Base-by-base conservation (phyloP, 2,888 invertebrate genomes). In the Odontocolon sp. region DNA sequence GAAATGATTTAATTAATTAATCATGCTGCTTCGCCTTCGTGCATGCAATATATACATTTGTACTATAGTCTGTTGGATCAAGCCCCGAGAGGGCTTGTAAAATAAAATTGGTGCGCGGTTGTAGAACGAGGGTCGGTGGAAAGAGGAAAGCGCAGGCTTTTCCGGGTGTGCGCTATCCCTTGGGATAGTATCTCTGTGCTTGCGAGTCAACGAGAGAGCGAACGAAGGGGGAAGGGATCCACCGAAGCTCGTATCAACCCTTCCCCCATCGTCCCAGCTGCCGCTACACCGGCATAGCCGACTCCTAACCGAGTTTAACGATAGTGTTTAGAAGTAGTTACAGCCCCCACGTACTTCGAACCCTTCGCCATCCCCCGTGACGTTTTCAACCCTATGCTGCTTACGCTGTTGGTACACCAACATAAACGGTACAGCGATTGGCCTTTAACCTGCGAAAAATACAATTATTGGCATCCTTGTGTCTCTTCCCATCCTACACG, bases 301-400 rank as follows among this genome's bases (percentile, higher is more conserved):
- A 69, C 63, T 69, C 47, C 71, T 72, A 75, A 64, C 71, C 40
- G 72, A 70, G 77, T 74, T 79, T 72, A 77, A 71, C 79, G 77
- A 79, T 61, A 68, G 74, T 79, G 71, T 77, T 79, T 79, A 75
- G 74, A 77, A 77, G 77, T 79, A 54, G 80, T 80, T 77, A 78
- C 75, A 56, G 63, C 38, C 47, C n/a, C 40, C 42, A 31, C 66
- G 57, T 61, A 66, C 70, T 66, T 66, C 23, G 40, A 9, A 16
- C 42, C 18, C 59, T 36, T 57, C 36, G 28, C 11, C 23, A 26
- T 11, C 33, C 38, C 56, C 40, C 42, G 36, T 47, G 33, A 63
- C 66, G 57, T 64, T 63, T 52, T 78, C 67, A 38, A 56, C 64
- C 59, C 66, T 36, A 36, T 59, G n/a, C n/a, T n/a, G n/a, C n/a